A percentile compares a stretch with the other conserved stretches of the same genome.
phyloP scores from a whole-genome alignment of 2,888 invertebrate species.

The Labia minor region DNA sequence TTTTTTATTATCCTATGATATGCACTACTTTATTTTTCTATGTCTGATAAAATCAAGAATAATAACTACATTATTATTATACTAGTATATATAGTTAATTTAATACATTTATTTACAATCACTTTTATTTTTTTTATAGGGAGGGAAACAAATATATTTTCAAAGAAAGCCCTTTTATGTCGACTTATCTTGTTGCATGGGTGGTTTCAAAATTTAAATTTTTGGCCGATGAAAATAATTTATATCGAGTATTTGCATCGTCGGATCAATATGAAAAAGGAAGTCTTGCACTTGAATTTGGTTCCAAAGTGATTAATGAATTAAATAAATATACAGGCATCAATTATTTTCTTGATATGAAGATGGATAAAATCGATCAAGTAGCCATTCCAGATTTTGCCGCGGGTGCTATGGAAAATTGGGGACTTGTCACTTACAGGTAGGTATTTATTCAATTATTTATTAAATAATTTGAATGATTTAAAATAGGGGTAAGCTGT shows the following conservation, averaged over 20 bases:
- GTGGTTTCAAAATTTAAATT: constrained; percentile 61
- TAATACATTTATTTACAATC: no score
- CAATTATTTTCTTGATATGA: constrained; percentile 41
- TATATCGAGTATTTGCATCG: constrained; percentile 55
- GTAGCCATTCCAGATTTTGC: constrained; percentile 68
- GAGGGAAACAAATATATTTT: constrained; percentile 32
- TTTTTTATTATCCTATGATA: no score
- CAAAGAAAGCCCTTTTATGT: constrained; percentile 50
- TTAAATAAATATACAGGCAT: constrained; percentile 51
- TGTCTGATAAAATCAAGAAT: no score
- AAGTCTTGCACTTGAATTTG: constrained; percentile 48
- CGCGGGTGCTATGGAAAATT: constrained; percentile 67
- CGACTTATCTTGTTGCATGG: constrained; percentile 46
- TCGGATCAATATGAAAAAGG: constrained; percentile 56
- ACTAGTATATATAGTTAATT: no score
- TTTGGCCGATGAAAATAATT: constrained; percentile 30
- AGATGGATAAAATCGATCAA: constrained; percentile 56
- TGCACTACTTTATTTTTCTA: no score
- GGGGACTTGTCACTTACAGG: constrained; percentile 56
- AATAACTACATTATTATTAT: no score
- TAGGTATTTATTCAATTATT: no score
- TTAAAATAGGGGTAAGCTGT: no score
- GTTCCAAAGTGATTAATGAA: constrained; percentile 44
- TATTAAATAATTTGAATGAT: background rate
- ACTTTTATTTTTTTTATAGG: no score